Conservation (phyloP, 2,797 vertebrate genomes). For the Paramormyrops hopkinsi region DNA sequence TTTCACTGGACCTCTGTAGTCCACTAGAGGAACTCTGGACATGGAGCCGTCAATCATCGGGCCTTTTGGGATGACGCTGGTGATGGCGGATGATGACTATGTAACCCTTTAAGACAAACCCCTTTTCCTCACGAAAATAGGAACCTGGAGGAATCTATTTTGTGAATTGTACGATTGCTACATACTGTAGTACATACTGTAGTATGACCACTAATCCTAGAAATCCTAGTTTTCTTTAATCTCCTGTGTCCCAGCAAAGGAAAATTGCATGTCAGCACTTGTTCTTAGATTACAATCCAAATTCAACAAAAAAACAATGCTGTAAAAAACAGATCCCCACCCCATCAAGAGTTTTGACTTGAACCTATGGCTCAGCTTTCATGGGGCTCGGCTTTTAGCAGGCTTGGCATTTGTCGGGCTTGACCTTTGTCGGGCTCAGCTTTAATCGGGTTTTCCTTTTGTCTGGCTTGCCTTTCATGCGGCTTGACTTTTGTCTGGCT, state of each 20-base stretch:
- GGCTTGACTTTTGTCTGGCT: not conserved
- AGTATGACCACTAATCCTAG: not conserved
- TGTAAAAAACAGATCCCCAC: not conserved
- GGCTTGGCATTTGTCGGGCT: not conserved
- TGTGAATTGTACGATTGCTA: not conserved
- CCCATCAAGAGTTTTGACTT: not conserved
- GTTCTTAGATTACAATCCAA: not conserved
- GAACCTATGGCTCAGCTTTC: not conserved
- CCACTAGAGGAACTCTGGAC: not conserved
- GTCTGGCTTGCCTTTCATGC: not conserved
- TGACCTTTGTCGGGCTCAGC: not conserved
- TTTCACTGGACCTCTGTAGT: not conserved
- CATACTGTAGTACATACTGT: not conserved
- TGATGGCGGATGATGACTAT: not conserved
- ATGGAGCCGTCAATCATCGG: not conserved
- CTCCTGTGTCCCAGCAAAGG: not conserved
- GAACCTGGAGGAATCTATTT: not conserved
- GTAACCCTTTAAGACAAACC: not conserved
- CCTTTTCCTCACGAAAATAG: not conserved
- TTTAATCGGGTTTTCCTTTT: not conserved
- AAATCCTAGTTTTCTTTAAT: constrained; percentile 1
- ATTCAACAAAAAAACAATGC: not conserved
- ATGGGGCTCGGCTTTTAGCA: not conserved
- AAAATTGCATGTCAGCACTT: not conserved
- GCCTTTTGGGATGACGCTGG: not conserved